Conservation (phyloP, 53 echinoderm and acorn worm genomes). For the Luidia sarsii region DNA sequence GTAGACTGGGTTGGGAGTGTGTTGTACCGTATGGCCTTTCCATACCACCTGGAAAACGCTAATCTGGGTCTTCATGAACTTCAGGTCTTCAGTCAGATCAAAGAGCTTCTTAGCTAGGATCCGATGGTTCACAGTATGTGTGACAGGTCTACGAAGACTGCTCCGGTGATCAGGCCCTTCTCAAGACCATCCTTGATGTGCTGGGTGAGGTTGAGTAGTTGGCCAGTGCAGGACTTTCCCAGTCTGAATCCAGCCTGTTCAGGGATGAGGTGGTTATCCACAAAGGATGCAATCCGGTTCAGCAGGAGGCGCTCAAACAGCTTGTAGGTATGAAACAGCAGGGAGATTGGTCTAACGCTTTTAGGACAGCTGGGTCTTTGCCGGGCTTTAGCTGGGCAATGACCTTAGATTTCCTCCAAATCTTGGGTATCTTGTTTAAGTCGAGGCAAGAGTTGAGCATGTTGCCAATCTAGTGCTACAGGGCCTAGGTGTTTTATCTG, state of each 20-base stretch:
- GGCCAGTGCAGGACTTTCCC: constrained; percentile 52
- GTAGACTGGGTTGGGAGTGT: constrained; percentile 26
- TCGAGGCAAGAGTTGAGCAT: constrained; percentile 42
- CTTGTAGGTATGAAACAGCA: constrained; percentile 65
- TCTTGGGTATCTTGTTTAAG: constrained; percentile 48
- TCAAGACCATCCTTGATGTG: constrained; percentile 69
- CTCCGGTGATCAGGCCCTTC: constrained; percentile 43
- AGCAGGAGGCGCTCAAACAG: constrained; percentile 66
- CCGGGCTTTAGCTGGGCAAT: constrained; percentile 54
- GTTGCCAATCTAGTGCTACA: neutral
- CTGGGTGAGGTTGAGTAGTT: constrained; percentile 70
- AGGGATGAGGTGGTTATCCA: constrained; percentile 36
- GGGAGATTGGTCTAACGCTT: constrained; percentile 62
- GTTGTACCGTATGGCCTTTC: constrained; percentile 22
- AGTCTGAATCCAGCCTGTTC: constrained; percentile 70
- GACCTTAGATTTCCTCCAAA: constrained; percentile 69
- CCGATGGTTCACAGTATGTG: constrained; percentile 65
- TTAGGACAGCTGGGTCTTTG: constrained; percentile 58
- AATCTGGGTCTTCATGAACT: constrained; percentile 55
- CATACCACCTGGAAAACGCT: constrained; percentile 39
- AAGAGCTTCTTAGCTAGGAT: constrained; percentile 56
- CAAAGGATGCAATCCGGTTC: constrained; percentile 59
- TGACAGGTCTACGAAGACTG: constrained; percentile 56
- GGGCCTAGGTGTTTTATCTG: constrained; percentile 18
- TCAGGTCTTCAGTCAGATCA: constrained; percentile 38